Base-by-base conservation (phyloP, 2,797 vertebrate species). In the Acipenser transmontanus region DNA sequence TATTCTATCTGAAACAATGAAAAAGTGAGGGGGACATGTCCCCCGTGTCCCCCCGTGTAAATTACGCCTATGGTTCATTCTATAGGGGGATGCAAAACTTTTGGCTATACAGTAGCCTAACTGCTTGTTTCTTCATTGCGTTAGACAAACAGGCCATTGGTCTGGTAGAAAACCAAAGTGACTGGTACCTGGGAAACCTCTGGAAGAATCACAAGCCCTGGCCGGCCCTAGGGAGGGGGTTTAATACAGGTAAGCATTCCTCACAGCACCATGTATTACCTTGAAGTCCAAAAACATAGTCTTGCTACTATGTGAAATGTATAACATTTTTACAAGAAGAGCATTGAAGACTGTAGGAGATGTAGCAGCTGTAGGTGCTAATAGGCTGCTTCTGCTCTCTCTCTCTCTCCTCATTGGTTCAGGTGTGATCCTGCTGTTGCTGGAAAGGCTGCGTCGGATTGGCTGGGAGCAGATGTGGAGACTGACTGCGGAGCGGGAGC, bases 121-220 rank as follows among this genome's bases (percentile, higher is more conserved):
- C 3, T 34, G 34, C 49, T 54, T 17, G 49, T 52, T 6, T 52
- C 51, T 2, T 57, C 70, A 57, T 63, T 34, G 48, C 72, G 69
- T 52, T 79, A 99, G 97, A 95, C 54, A 91, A 96, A 68, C 95
- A 98, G 80, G 92, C 93, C 77, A 95, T 99, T 1, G 96, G 97
- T 59, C 84, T 98, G 64, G 96, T 98, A 81, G 96, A 98, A 85
- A 98, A 98, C 81, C 95, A 98, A 86, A 99, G 96, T 0, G 89
- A 99, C 81, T 99, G 97, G 97, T 98, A 98, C 79, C 85, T 99
- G 70, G 96, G 97, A 50, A 99, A 98, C 78, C 82, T 98, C 57
- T 99, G 95, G 96, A 98, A 95, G 78, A 98, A 98, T 81, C 95
- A 98, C 81, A 95, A 89, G 76, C 95, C 96, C 0, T 98, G 96